phyloP scores from a whole-genome alignment of 2,888 invertebrate genomes.

The Polydrusus tereticollis region DNA sequence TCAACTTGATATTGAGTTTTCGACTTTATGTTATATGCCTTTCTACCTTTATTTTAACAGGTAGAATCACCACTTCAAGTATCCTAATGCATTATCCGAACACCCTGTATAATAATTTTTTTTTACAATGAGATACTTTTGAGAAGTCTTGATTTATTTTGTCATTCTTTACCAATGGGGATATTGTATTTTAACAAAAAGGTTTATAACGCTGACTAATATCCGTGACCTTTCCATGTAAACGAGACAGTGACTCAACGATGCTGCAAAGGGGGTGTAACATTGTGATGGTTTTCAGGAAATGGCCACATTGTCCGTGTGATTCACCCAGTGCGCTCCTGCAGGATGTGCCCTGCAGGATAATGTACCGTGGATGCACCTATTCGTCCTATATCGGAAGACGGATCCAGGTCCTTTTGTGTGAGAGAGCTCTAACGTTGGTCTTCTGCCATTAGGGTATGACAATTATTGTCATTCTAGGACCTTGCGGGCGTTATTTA shows the following conservation, averaged over 20 bases:
- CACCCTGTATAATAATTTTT: too few species aligned
- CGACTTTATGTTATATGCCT: too few species aligned
- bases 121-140: too few species aligned
- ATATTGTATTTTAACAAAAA: not conserved
- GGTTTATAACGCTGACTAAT: not conserved
- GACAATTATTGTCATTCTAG: conserved; percentile 4
- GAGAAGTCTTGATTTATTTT: too few species aligned
- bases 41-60: too few species aligned
- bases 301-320: conserved; percentile 64
- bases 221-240: conserved; percentile 2
- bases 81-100: too few species aligned
- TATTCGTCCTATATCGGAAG: conserved; percentile 58
- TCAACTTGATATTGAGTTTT: too few species aligned
- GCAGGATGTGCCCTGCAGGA: conserved; percentile 56
- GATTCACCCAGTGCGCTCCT: conserved; percentile 63
- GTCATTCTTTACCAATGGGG: too few species aligned
- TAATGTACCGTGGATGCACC: conserved; percentile 65
- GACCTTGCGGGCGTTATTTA: not conserved
- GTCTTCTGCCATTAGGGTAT: conserved; percentile 3
- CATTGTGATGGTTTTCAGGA: conserved; percentile 53
- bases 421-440: not conserved
- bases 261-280: conserved; percentile 34
- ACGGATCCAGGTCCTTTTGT: conserved; percentile 58
- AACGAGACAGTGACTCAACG: conserved; percentile 36
- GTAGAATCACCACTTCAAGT: too few species aligned